A percentile compares a stretch with the other conserved stretches of the same genome.
Conservation (phyloP, 2,888 invertebrate species). For the Cephus rjabovi region DNA sequence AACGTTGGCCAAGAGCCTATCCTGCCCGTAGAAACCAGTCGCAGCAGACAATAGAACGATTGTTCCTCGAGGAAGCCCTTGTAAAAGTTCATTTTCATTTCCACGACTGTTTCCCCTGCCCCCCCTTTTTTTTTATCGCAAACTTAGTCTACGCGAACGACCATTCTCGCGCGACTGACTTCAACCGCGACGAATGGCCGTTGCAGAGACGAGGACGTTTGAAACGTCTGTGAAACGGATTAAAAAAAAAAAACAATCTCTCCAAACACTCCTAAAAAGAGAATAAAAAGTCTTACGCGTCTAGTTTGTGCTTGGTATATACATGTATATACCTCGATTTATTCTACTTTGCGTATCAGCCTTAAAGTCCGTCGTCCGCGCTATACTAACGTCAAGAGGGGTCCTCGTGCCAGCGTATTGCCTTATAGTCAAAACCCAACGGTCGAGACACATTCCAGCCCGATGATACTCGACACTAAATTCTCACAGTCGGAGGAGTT, state of each 20-base stretch:
- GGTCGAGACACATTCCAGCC: slow-evolving; percentile 20
- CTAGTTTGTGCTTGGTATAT: neutral
- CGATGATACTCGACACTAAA: slow-evolving; percentile 21
- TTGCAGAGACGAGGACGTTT: neutral
- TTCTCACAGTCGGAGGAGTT: neutral
- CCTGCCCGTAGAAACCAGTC: neutral
- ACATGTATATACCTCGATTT: neutral
- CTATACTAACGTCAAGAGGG: neutral
- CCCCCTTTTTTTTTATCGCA: neutral
- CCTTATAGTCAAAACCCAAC: slow-evolving; percentile 5
- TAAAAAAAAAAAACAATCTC: neutral
- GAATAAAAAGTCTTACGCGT: neutral
- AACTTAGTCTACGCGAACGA: neutral
- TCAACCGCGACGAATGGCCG: neutral
- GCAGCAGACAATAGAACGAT: neutral
- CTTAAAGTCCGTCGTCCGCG: neutral
- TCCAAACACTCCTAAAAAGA: neutral
- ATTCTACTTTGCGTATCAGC: neutral
- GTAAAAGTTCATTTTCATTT: neutral
- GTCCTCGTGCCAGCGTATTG: neutral
- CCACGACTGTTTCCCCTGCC: neutral
- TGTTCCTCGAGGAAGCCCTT: neutral
- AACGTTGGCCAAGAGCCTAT: neutral
- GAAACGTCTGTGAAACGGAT: neutral
- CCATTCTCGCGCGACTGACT: neutral